Base-by-base conservation (phyloP, 1,140 invertebrate genomes). In the Eufriesea mexicana region DNA sequence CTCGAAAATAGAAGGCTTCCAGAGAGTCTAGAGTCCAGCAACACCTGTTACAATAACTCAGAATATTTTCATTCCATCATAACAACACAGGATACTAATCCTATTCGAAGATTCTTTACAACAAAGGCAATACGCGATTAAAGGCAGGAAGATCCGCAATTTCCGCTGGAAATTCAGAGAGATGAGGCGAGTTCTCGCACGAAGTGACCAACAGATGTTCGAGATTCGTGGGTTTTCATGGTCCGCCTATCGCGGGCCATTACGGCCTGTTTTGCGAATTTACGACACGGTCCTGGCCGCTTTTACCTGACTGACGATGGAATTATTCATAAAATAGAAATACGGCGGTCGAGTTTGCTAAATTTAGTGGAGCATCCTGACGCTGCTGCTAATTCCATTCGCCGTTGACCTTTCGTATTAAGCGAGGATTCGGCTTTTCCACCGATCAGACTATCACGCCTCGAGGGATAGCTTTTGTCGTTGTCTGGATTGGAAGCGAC, bases 311-410 rank as follows among this genome's bases (percentile, higher is more conserved):
- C 45, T 12, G 68, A 51, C 47, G 18, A 51, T 51, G 18, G 9
- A 70, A 70, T 70, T 70, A 70, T 70, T 70, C 47, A 28, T 70
- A 10, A 51, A 51, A 51, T 20, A 28, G 25, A 47, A 20, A 20
- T 28, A 23, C 0, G 6, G 5, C 23, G 45, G n/a, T 4, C n/a
- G n/a, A 49, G n/a, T 70, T 28, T 9, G n/a, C 47, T 51, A 70
- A 70, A 70, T 70, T 70, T 70, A 70, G 25, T 28, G 18, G 9
- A 51, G 5, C 5, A 12, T 51, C 5, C 10, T 51, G 67, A 70
- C 25, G 25, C 14, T 0, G 25, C 20, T 28, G 25, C 68, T 70
- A 70, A 70, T 70, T 51, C 25, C 16, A 70, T 12, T 28, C 25
- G 10, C 25, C 20, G 68, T 28, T 28, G 45, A 70, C 68, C 68